Evolutionary conservation across 2,113 vertebrate genomes (phyloP).

Genomic region (Terrapene triunguis): DNA sequence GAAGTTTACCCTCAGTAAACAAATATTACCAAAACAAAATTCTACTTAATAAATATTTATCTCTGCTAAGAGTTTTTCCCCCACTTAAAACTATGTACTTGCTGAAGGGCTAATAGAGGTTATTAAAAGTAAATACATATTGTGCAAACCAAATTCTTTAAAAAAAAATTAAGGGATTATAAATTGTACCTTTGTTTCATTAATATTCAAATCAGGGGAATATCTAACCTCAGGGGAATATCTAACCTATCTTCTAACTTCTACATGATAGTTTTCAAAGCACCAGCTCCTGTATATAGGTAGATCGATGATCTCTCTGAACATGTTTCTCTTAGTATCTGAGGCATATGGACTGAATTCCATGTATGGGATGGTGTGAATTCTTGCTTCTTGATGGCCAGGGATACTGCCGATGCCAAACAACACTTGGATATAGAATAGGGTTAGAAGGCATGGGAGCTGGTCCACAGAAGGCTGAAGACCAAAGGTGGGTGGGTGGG

Average conservation of each 20-base stretch:
- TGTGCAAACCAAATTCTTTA: neutral
- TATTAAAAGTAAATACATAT: neutral
- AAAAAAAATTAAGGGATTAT: neutral
- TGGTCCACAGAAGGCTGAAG: neutral
- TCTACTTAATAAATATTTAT: neutral
- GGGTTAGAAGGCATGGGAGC: neutral
- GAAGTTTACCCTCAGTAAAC: neutral
- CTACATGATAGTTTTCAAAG: neutral
- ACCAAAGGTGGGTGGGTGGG: neutral
- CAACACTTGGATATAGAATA: neutral
- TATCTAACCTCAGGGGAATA: too few species aligned
- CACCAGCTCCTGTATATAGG: neutral
- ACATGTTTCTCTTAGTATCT: neutral
- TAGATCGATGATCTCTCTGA: neutral
- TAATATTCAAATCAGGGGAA: neutral
- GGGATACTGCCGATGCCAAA: neutral
- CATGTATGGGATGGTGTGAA: neutral
- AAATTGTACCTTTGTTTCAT: neutral
- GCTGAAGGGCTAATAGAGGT: neutral
- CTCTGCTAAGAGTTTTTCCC: neutral
- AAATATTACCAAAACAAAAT: neutral
- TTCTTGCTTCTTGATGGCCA: neutral
- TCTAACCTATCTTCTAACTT: too few species aligned
- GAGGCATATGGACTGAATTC: neutral
- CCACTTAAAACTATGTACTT: neutral